phyloP scores from a whole-genome alignment of 2,113 vertebrate genomes.

The Chionis minor region DNA sequence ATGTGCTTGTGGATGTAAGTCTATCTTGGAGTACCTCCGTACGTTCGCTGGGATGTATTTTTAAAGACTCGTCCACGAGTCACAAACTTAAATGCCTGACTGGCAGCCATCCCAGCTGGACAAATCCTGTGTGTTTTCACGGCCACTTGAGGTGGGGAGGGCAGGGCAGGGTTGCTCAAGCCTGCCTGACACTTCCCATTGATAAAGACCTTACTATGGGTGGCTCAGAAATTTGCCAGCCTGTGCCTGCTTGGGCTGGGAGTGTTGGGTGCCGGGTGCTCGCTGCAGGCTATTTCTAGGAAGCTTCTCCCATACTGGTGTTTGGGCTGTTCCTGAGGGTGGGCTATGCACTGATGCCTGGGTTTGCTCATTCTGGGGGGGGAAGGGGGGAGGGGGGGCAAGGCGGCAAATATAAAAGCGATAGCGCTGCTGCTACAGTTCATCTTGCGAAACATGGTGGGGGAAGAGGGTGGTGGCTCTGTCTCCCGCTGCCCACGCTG shows the following conservation, averaged over 20 bases:
- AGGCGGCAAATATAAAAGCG: neutral
- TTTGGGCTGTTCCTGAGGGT: neutral
- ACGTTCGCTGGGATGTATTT: slow-evolving; percentile 3
- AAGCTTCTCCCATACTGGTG: neutral
- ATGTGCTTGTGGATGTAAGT: slow-evolving; percentile 28
- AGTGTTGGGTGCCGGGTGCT: neutral
- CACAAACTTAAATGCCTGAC: neutral
- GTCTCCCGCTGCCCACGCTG: neutral
- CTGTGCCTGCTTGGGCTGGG: neutral
- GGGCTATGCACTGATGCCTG: rapidly evolving
- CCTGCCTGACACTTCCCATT: neutral
- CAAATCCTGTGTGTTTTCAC: neutral
- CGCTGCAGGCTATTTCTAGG: neutral
- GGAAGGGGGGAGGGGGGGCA: too few relatives aligned
- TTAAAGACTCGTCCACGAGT: neutral
- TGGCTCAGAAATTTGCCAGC: neutral
- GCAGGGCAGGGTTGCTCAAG: neutral
- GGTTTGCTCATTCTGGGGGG: neutral
- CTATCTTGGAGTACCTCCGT: slow-evolving; percentile 12
- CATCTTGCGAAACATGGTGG: neutral
- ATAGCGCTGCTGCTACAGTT: neutral
- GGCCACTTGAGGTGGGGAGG: neutral
- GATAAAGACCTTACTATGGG: neutral
- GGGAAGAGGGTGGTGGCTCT: neutral
- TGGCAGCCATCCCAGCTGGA: slow-evolving; percentile 16